phyloP scores from a whole-genome alignment of 2,888 invertebrate genomes.

The Caenorhabditis japonica region DNA sequence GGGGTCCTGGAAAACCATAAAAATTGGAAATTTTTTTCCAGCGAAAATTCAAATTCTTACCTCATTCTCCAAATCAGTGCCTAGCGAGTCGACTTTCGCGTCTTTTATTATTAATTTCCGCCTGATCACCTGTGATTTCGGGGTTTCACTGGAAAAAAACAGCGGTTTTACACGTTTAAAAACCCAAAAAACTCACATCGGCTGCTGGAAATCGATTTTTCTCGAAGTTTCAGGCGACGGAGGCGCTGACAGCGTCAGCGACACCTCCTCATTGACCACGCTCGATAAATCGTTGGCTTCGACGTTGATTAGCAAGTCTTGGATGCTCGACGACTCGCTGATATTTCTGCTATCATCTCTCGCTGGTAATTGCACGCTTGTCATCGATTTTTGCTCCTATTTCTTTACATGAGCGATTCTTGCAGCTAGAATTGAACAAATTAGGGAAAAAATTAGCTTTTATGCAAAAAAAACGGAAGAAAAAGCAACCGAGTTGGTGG shows the following conservation, averaged over 20 bases:
- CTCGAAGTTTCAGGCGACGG: conserved; percentile 40
- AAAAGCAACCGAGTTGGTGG: no score
- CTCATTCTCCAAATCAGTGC: conserved; percentile 38
- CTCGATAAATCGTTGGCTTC: conserved; percentile 50
- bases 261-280: conserved; percentile 45
- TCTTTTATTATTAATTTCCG: conserved; percentile 12
- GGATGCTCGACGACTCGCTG: conserved; percentile 50
- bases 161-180: background rate
- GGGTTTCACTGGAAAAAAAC: conserved; percentile 16
- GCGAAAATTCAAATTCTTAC: conserved; percentile 7
- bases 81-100: background rate
- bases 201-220: conserved; percentile 28
- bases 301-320: conserved; percentile 46
- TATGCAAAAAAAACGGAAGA: no score
- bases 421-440: background rate
- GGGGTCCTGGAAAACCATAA: background rate
- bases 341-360: conserved; percentile 37
- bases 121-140: conserved; percentile 12
- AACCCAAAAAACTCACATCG: conserved; percentile 12
- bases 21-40: background rate
- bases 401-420: conserved; percentile 2
- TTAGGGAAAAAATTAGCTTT: background rate
- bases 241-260: conserved; percentile 30
- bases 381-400: conserved; percentile 30
- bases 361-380: conserved; percentile 26